phyloP scores from a whole-genome alignment of 2,113 vertebrate genomes.

The Trochalopteron elliotii region DNA sequence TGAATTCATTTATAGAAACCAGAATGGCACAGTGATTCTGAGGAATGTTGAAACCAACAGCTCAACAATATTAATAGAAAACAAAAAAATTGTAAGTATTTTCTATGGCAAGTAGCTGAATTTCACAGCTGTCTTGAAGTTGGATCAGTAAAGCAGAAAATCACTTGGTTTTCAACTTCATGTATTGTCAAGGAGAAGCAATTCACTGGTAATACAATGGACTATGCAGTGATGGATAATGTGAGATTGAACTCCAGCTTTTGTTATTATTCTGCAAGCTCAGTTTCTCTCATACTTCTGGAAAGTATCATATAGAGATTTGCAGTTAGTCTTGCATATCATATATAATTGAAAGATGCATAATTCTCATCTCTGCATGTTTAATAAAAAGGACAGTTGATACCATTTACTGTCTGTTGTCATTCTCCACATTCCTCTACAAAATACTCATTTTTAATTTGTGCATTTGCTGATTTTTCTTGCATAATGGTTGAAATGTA shows the following conservation, averaged over 20 bases:
- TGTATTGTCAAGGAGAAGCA: constrained; percentile 26
- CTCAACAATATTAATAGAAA: constrained; percentile 87
- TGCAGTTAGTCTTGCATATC: constrained; percentile 52
- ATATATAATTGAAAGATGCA: constrained; percentile 54
- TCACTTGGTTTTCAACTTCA: constrained; percentile 37
- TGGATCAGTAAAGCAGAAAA: constrained; percentile 69
- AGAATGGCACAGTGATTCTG: constrained; percentile 86
- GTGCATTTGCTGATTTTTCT: neutral
- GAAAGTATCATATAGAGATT: constrained; percentile 42
- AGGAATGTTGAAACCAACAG: constrained; percentile 84
- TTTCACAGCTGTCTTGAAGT: constrained; percentile 11
- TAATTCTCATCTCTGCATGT: constrained; percentile 10
- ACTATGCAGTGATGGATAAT: constrained; percentile 13
- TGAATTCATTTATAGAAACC: constrained; percentile 90
- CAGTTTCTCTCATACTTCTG: neutral
- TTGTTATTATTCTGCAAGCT: constrained; percentile 52
- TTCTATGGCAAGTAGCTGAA: constrained; percentile 30
- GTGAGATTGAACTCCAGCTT: constrained; percentile 49
- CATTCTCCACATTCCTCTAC: neutral
- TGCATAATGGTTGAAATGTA: neutral
- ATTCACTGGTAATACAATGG: neutral
- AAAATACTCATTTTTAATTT: neutral
- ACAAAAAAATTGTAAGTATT: constrained; percentile 95
- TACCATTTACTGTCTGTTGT: neutral
- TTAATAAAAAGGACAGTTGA: constrained; percentile 20